Evolutionary conservation across 2,888 invertebrate genomes (phyloP), one percentile per base, ranked within the genome.

Genomic region (Cheilosia vulpina): DNA sequence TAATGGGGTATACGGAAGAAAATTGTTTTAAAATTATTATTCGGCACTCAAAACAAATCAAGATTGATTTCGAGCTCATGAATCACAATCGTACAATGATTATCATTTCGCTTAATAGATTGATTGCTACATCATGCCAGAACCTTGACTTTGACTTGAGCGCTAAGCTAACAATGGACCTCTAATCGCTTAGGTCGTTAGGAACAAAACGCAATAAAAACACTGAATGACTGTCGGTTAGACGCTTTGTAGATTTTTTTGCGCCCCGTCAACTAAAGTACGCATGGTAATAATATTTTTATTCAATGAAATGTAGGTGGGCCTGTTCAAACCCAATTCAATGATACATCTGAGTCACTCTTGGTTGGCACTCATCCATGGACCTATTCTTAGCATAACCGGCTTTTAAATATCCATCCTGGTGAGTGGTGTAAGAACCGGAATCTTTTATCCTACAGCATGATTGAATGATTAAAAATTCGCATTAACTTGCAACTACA

Each of bases 381-480:
- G 24, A 31, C n/a, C 55, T n/a, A 17, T 55, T 27, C 38, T 62
- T 27, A 19, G n/a, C 21, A 38, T 19, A 45, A 47, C 45, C 17
- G n/a, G 45, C 9, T 21, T 34, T 31, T 31, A 1, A 1, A 15
- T 41, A 4, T 31, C 45, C 4, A 15, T 52, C 50, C 50, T 65
- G 38, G 7, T 1, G 21, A 5, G 15, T 11, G 31, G 13, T 6
- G 4, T 31, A 31, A 27, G 57, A 62, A 62, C 52, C 31, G 19
- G 71, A 52, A 31, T 52, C 6, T 27, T 13, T 27, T 19, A 27
- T 52, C 60, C 47, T 62, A 15, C 7, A 38, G 19, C 53, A 31
- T 65, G 65, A 82, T 82, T 82, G 62, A 71, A 65, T 65, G 53
- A 76, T 77, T 77, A 77, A 77, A 71, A 65, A 71, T 45, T 21